Evolutionary conservation across 2,797 vertebrate genomes (phyloP).

Genomic region (Chaetophractus vellerosus): DNA sequence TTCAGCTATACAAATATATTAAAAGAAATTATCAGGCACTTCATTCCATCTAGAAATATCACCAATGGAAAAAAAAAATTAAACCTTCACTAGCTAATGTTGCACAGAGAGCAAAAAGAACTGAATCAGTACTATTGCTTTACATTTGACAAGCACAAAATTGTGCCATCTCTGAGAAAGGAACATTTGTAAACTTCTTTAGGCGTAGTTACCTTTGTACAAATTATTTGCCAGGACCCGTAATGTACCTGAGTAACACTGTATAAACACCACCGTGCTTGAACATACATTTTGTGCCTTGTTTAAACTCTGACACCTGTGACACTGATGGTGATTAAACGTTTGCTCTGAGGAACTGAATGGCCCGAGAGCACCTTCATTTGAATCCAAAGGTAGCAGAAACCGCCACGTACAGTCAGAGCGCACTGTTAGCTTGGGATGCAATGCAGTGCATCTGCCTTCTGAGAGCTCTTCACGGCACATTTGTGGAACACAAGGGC

Average conservation of each 20-base stretch:
- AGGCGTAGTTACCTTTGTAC: not conserved
- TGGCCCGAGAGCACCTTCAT: not conserved
- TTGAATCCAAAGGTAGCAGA: not conserved
- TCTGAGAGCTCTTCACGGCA: not conserved
- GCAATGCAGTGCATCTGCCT: too few species aligned
- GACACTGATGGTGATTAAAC: not conserved
- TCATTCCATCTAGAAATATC: conserved; percentile 69
- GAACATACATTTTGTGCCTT: not conserved
- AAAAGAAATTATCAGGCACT: conserved; percentile 71
- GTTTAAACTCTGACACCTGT: not conserved
- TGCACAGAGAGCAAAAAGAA: conserved; percentile 45
- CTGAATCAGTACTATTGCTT: conserved; percentile 68
- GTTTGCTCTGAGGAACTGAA: not conserved
- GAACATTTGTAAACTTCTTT: conserved; percentile 38
- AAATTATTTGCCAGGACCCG: not conserved
- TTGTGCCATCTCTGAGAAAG: conserved; percentile 44
- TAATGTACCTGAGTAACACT: not conserved
- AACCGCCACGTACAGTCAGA: not conserved
- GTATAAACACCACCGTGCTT: not conserved
- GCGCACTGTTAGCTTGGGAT: not conserved
- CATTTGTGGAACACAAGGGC: not conserved
- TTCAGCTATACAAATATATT: conserved; percentile 76
- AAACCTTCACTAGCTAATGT: conserved; percentile 51
- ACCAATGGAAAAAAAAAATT: not conserved
- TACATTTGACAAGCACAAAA: conserved; percentile 69